A percentile compares a stretch with the other conserved stretches of the same genome.
Evolutionary conservation across 2,113 vertebrate genomes (phyloP).

Genomic region (Xiphophorus hellerii): DNA sequence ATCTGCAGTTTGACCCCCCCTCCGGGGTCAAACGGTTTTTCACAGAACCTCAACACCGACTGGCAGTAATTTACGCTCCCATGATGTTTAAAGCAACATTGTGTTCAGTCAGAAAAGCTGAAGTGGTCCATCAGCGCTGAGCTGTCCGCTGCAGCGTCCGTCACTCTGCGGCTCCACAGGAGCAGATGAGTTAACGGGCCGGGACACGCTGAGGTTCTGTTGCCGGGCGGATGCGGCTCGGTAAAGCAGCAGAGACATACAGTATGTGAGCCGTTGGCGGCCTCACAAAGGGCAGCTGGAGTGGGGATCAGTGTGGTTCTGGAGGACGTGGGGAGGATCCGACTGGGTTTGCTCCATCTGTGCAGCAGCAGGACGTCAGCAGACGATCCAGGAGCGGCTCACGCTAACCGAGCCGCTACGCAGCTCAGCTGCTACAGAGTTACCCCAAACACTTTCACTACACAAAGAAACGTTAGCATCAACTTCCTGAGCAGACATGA

Average conservation of each 20-base stretch:
- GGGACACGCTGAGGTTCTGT: constrained; percentile 21
- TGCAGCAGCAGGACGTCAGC: constrained; percentile 33
- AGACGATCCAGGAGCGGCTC: constrained; percentile 8
- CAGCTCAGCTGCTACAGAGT: neutral
- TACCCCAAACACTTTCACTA: neutral
- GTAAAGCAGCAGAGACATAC: constrained; percentile 23
- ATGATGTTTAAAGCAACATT: neutral
- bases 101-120: constrained; percentile 4
- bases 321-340: constrained; percentile 28
- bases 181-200: constrained; percentile 46
- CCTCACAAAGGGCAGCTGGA: constrained; percentile 46
- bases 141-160: constrained; percentile 21
- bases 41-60: neutral
- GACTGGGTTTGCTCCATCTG: constrained; percentile 63
- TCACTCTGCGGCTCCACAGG: constrained; percentile 35
- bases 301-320: constrained; percentile 10
- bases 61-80: neutral
- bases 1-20: too few species aligned
- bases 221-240: constrained; percentile 34
- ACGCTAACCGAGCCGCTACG: neutral
- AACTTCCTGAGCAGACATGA: neutral
- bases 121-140: constrained; percentile 12
- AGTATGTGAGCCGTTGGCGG: constrained; percentile 35
- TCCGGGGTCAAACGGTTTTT: neutral
- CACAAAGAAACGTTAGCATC: neutral